These are phyloP conservation scores for Globodera ellingtonae DNA, from an alignment of 1,140 invertebrate species.

Conservation along the genomic window DNA sequence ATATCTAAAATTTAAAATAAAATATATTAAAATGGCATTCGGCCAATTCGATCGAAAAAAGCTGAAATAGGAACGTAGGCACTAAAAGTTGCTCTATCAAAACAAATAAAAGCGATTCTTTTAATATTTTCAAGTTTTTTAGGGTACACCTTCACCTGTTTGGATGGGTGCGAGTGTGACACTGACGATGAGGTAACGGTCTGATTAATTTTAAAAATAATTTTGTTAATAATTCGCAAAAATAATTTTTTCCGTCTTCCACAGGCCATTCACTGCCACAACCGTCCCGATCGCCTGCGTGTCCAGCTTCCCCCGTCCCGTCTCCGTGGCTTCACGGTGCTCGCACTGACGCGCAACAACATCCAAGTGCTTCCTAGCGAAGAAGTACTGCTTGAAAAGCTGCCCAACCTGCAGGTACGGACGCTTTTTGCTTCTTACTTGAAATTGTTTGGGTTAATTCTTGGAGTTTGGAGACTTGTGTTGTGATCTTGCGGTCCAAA, in stretches of 20 bases:
- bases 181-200: conserved; percentile 47
- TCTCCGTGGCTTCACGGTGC: conserved; percentile 44
- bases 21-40: no score
- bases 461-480: no score
- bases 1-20: no score
- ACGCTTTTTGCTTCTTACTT: conserved; percentile 13
- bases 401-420: conserved; percentile 46
- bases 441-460: conserved; percentile 1
- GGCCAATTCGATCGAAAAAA: no score
- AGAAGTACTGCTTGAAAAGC: conserved; percentile 45
- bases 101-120: no score
- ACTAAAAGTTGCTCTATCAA: no score
- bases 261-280: conserved; percentile 47
- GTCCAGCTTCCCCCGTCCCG: conserved; percentile 37
- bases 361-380: conserved; percentile 43
- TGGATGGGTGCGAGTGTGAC: conserved; percentile 48
- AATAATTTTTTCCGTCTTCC: not conserved
- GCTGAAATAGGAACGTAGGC: no score
- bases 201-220: no score
- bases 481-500: no score
- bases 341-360: conserved; percentile 49
- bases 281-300: conserved; percentile 29
- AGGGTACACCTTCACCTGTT: conserved; percentile 42
- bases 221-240: not conserved
- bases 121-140: conserved; percentile 1